Evolutionary conservation across 1,140 invertebrate genomes (phyloP).

Genomic region (Heterodera carotae): DNA sequence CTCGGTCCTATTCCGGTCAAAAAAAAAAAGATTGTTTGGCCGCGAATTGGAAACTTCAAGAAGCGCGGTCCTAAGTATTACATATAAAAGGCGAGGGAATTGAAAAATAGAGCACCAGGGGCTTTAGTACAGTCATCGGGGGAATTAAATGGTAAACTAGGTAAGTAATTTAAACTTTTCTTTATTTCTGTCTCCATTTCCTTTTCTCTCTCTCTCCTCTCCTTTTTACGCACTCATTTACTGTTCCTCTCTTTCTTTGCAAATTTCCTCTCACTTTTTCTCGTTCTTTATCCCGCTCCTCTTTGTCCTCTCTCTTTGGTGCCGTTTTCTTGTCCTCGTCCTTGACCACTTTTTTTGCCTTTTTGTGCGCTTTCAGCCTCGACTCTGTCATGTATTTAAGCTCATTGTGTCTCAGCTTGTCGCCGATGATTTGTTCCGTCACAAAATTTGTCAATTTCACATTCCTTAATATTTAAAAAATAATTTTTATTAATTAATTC

Average conservation of each 20-base stretch:
- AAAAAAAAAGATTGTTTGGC: neutral
- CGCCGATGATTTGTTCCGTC: slow-evolving; percentile 56
- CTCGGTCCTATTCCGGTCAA: neutral
- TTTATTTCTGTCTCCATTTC: neutral
- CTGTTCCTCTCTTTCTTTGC: neutral
- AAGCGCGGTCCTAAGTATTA: no score
- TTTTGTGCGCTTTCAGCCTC: slow-evolving; percentile 48
- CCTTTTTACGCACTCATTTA: neutral
- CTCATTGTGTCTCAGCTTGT: slow-evolving; percentile 61
- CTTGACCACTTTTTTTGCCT: slow-evolving; percentile 30
- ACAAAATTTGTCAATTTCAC: slow-evolving; percentile 64
- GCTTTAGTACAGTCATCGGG: no score
- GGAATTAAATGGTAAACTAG: no score
- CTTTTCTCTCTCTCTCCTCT: neutral
- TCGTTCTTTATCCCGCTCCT: slow-evolving; percentile 15
- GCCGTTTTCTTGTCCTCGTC: slow-evolving; percentile 24
- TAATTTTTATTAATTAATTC: neutral
- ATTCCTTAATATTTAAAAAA: slow-evolving; percentile 38
- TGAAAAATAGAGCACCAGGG: no score
- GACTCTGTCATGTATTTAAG: slow-evolving; percentile 51
- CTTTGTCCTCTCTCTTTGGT: slow-evolving; percentile 7
- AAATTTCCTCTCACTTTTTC: neutral
- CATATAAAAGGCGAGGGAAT: no score
- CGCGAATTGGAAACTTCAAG: no score
- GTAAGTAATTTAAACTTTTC: no score